Evolutionary conservation across 2,113 vertebrate genomes (phyloP).

Genomic region (Antechinus flavipes): DNA sequence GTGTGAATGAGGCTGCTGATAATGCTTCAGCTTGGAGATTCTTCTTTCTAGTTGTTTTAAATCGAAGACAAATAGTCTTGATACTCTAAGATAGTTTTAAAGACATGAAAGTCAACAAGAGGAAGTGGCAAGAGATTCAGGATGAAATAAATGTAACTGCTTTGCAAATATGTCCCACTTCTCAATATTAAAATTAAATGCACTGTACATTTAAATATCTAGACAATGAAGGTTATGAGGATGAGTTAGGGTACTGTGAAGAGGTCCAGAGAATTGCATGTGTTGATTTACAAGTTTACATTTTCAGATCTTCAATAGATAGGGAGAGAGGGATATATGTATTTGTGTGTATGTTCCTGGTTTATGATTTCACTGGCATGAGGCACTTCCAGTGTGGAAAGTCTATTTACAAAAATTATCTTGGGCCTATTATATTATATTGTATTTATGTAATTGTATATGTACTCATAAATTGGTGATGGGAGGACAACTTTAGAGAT

Average conservation of each 20-base stretch:
- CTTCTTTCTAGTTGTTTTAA: conserved; percentile 47
- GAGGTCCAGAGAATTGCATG: conserved; percentile 47
- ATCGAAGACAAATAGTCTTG: conserved; percentile 33
- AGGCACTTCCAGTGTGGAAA: neutral
- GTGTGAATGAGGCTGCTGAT: neutral
- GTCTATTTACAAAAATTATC: neutral
- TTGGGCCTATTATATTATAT: neutral
- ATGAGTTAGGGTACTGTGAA: conserved; percentile 59
- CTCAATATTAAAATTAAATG: conserved; percentile 72
- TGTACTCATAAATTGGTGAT: neutral
- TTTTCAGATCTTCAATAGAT: conserved; percentile 57
- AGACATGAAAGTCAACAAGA: conserved; percentile 45
- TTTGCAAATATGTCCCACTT: conserved; percentile 71
- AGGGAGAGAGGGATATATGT: neutral
- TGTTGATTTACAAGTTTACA: conserved; percentile 71
- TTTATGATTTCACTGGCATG: neutral
- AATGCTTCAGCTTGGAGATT: neutral
- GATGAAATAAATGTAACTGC: conserved; percentile 64
- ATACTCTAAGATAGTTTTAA: conserved; percentile 50
- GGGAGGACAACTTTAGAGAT: neutral
- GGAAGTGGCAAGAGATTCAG: conserved; percentile 43
- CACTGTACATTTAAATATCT: conserved; percentile 69
- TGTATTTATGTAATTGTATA: no score
- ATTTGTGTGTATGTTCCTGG: neutral
- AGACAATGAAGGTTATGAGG: conserved; percentile 63